Evolutionary conservation across 1,140 invertebrate species (phyloP), one percentile per base, ranked within the genome.

Genomic region (Coenobita brevimanus): DNA sequence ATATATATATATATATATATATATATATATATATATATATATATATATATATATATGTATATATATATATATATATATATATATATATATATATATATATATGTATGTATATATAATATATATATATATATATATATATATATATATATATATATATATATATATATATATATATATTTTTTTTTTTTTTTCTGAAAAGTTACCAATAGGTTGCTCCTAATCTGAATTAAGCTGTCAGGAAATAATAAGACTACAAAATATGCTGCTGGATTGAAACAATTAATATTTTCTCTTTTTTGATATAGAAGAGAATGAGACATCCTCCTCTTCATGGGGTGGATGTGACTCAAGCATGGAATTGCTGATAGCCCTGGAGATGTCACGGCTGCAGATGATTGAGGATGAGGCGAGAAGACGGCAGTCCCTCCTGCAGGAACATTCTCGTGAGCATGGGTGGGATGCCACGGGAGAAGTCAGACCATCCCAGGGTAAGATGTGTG

Each of bases 291-390:
- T n/a, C n/a, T n/a, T n/a, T n/a, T n/a, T n/a, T n/a, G n/a, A n/a
- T n/a, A n/a, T 64, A n/a, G 84, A 87, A 57, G 84, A 76, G 30
- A 76, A 80, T 27, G 38, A 60, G 33, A 30, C 64, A 30, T 83
- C 81, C 60, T 83, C 81, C 36, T 69, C 84, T 27, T 87, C 84
- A 57, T 87, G 84, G 90, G 92, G 90, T n/a, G 91, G 91, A 13
- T 90, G 93, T 17, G 94, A 94, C 89, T 94, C 94, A 84, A 94
- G 94, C 87, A 94, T 95, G 93, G 95, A 96, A 91, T 91, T 95
- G 3, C 93, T 95, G 69, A 94, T 95, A 91, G 95, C 95, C 15
- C 91, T 96, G 80, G 95, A 96, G 92, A 95, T 96, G 95, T 95
- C 95, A 1, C 92, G 95, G 27, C 92, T 95, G n/a, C 95, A 95